Evolutionary conservation across 1,140 invertebrate genomes (phyloP).

Genomic region (Apis dorsata): DNA sequence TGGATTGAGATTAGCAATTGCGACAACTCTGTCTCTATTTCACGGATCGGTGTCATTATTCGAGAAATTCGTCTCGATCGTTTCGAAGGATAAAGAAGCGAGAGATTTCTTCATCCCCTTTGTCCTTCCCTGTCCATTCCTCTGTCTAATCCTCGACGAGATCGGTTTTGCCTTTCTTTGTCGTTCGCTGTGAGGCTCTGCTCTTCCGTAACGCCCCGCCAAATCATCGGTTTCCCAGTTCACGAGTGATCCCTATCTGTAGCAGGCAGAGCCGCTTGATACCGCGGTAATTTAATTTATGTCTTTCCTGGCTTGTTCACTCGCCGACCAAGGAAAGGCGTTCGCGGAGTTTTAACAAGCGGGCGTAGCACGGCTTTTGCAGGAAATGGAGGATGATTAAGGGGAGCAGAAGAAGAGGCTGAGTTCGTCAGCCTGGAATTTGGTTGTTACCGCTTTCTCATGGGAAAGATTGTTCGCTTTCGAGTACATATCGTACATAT

Average conservation of each 20-base stretch:
- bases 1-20: conserved; percentile 44
- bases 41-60: neutral
- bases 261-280: conserved; percentile 24
- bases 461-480: conserved; percentile 30
- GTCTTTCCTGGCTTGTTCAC: conserved; percentile 58
- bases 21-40: neutral
- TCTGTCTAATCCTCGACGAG: neutral
- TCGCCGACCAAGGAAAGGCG: conserved; percentile 5
- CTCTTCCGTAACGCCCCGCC: neutral
- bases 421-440: conserved; percentile 48
- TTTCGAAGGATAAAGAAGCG: neutral
- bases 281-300: conserved; percentile 62
- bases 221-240: conserved; percentile 36
- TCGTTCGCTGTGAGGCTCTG: neutral
- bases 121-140: neutral
- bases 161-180: neutral
- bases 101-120: neutral
- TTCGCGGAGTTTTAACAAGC: conserved; percentile 54
- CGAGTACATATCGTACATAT: neutral
- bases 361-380: conserved; percentile 55
- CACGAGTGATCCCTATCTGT: conserved; percentile 33
- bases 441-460: conserved; percentile 37
- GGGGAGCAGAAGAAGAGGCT: conserved; percentile 43
- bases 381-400: conserved; percentile 64
- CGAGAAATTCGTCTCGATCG: neutral